A percentile compares a stretch with the other conserved stretches of the same genome.
phyloP scores from a whole-genome alignment of 2,797 vertebrate species.

The Trematocara caparti region DNA sequence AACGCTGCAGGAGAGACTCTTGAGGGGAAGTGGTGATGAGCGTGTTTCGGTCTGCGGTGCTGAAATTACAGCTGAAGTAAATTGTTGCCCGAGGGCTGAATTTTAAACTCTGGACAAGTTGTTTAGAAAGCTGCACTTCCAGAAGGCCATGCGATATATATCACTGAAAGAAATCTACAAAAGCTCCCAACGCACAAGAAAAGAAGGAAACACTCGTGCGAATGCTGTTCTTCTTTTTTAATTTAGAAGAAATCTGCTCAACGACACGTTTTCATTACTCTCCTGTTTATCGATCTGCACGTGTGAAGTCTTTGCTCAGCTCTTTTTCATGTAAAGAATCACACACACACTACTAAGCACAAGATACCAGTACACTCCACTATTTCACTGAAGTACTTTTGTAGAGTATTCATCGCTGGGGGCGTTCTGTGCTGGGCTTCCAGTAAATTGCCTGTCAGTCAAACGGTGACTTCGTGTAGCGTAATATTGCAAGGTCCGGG shows the following conservation, averaged over 20 bases:
- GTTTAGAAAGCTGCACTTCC: background rate
- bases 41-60: background rate
- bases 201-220: background rate
- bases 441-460: background rate
- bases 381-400: background rate
- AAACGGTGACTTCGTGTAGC: background rate
- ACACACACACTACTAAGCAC: background rate
- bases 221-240: background rate
- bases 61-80: background rate
- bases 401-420: background rate
- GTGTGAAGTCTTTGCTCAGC: background rate
- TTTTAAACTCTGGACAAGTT: background rate
- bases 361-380: background rate
- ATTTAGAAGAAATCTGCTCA: background rate
- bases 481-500: rapidly evolving
- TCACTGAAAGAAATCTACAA: background rate
- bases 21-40: background rate
- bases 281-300: background rate
- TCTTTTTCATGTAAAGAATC: background rate
- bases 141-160: background rate
- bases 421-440: background rate
- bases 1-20: background rate
- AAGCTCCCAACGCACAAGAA: background rate
- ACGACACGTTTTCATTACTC: background rate
- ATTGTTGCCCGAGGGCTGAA: background rate